Evolutionary conservation across 2,888 invertebrate species (phyloP), one percentile per base, ranked within the genome.

Genomic region (Incurvaria masculella): DNA sequence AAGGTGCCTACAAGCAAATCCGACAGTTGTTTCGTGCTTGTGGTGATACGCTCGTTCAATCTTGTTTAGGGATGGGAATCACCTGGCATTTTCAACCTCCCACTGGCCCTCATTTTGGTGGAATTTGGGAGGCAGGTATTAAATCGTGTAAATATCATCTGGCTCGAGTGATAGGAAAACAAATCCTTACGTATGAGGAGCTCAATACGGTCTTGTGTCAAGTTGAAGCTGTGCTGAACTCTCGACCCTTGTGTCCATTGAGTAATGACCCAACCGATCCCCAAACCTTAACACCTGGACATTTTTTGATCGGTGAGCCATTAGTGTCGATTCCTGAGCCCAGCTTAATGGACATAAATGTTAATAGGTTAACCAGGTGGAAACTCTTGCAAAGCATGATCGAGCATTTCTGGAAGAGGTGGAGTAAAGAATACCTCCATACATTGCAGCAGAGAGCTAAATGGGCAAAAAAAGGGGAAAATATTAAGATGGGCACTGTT

Each of bases 201-300:
- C 41, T 48, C 2, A 44, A 26, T 19, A 48, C 48, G 20, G 21
- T 48, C 11, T 16, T 39, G 10, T 44, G 21, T 14, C 21, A 44
- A 44, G 39, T 48, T 21, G 48, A 48, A 38, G 48, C 44, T 4
- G 27, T 48, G 10, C 23, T 48, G 23, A 48, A 48, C 16, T 48
- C 48, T n/a, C 20, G 44, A 4, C 48, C 48, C 16, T n/a, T 48
- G 19, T 18, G 21, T 38, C 19, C 19, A 14, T 33, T 33, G 3
- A 33, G 11, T 4, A 18, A 33, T 10, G 21, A 27, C 38, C 8
- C 14, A 5, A 19, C 45, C 2, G 33, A 33, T 17, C 17, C 18
- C 21, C 11, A 11, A 17, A 17, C 14, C 14, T 33, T 33, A 14
- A 33, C 33, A 14, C 33, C 33, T 14, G 33, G 33, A 17, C 41